These are phyloP conservation scores for Anolis carolinensis DNA, from an alignment of 2,113 vertebrate genomes.

Conservation along the genomic window DNA sequence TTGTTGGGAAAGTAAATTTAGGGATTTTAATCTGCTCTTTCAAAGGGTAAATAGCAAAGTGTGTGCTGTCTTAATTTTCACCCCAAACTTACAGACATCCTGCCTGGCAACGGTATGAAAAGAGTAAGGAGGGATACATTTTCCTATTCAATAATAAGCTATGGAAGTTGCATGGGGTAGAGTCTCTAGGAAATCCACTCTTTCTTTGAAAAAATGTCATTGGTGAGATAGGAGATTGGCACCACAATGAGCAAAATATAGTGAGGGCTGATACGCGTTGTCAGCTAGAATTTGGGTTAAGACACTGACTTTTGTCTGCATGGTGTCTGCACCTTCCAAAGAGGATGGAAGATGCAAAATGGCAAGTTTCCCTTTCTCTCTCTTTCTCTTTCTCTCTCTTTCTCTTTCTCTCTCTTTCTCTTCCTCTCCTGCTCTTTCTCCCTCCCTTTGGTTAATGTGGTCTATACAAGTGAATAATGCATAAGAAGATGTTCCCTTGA, in stretches of 20 bases:
- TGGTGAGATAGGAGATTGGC: constrained; percentile 98
- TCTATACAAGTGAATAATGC: constrained; percentile 87
- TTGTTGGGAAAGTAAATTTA: constrained; percentile 4
- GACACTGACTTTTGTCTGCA: constrained; percentile 98
- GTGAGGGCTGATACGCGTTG: constrained; percentile 98
- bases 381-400: constrained; percentile 59
- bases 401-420: constrained; percentile 64
- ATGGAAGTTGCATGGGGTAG: constrained; percentile 97
- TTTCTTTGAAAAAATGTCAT: constrained; percentile 99
- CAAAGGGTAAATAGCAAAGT: constrained; percentile 62
- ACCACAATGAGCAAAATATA: constrained; percentile 98
- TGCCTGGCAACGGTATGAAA: constrained; percentile 83
- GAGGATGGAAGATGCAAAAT: constrained; percentile 93
- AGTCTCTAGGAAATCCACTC: constrained; percentile 99
- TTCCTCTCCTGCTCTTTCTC: constrained; percentile 57
- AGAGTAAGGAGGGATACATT: constrained; percentile 84
- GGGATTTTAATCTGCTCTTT: too few species aligned
- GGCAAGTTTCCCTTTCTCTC: constrained; percentile 83
- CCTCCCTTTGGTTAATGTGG: constrained; percentile 83
- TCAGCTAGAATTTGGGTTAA: constrained; percentile 99
- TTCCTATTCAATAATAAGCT: constrained; percentile 89
- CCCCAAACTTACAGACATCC: constrained; percentile 75
- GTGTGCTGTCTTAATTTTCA: constrained; percentile 82
- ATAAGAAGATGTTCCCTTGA: constrained; percentile 81
- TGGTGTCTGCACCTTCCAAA: constrained; percentile 88